Base-by-base conservation (phyloP, 2,797 vertebrate species). In the Linurgus olivaceus region DNA sequence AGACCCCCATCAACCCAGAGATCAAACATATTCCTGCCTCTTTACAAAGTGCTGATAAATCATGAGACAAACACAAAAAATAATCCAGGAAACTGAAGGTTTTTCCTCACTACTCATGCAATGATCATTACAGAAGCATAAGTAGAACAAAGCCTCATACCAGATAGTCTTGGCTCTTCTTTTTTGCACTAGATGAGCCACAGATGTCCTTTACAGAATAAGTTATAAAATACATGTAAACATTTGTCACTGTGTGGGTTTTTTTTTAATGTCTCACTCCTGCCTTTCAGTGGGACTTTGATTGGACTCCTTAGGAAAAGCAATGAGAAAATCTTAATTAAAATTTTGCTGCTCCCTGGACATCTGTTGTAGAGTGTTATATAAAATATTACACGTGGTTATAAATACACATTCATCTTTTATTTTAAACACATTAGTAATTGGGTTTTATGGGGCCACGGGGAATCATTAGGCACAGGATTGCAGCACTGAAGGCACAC, bases 311-410 rank as follows among this genome's bases (percentile, higher is more conserved):
- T 78, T 45, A 81, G 59, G 48, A 94, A 91, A 91, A 90, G 90
- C 93, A 95, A 68, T 48, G 90, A 84, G 84, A 96, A 96, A 96
- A 78, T 35, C 66, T 86, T 95, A 96, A 96, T 96, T 96, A 96
- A 96, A 95, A 88, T 77, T 91, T 96, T 92, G 76, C 80, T 91
- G 88, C 71, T 96, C 93, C 86, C 86, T 79, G 90, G 96, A 92
- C 96, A 96, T 96, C 93, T 96, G 96, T 91, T 96, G 68, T 42
- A 25, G 54, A 89, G 78, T 35, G 81, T 93, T 96, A 95, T 17
- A 78, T 96, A 95, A 96, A 96, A 95, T 86, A 91, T 89, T 95
- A 89, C 68, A 93, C 52, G 40, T 74, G 4, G 7, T 68, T 96
- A 92, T 91, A 96, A 96, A 95, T 93, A 95, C 37, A 88, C 68